Percentiles rank a stretch among this genome's conserved stretches.
These are phyloP conservation scores for Cylas formicarius DNA, from an alignment of 1,140 invertebrate species.

Conservation along the genomic window DNA sequence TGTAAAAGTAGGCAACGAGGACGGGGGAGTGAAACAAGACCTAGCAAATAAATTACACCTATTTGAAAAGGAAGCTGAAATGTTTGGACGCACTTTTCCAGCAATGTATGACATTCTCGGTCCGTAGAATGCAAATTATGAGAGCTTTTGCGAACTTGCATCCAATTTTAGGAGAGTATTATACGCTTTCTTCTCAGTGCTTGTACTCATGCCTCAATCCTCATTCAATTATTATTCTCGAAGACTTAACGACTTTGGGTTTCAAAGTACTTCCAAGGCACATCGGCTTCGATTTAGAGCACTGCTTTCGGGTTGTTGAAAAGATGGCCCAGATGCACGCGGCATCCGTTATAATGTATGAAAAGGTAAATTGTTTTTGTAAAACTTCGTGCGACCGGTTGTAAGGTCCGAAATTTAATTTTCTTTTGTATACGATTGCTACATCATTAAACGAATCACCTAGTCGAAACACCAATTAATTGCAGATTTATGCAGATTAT, in stretches of 20 bases:
- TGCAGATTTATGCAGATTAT: no score
- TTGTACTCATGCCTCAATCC: conserved; percentile 36
- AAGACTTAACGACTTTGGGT: conserved; percentile 48
- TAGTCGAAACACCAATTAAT: no score
- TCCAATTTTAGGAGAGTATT: conserved; percentile 25
- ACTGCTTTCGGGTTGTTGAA: conserved; percentile 45
- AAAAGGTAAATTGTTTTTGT: conserved; percentile 40
- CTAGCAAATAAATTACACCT: conserved; percentile 29
- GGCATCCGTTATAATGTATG: conserved; percentile 45
- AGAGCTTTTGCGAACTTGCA: background rate
- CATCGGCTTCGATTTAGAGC: conserved; percentile 46
- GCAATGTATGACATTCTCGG: conserved; percentile 29
- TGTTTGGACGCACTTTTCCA: conserved; percentile 32
- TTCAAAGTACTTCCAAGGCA: conserved; percentile 50
- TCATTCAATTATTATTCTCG: conserved; percentile 45
- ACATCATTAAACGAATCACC: no score
- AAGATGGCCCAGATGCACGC: conserved; percentile 54
- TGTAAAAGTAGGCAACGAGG: conserved; percentile 32
- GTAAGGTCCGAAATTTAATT: no score
- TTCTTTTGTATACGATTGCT: no score
- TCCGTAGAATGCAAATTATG: conserved; percentile 8
- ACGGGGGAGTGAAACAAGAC: conserved; percentile 28
- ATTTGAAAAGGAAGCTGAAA: conserved; percentile 34
- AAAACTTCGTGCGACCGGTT: no score
- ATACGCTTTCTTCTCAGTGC: conserved; percentile 30